Conservation (phyloP, 23 tunicate species). For the Phallusia fumigata region DNA sequence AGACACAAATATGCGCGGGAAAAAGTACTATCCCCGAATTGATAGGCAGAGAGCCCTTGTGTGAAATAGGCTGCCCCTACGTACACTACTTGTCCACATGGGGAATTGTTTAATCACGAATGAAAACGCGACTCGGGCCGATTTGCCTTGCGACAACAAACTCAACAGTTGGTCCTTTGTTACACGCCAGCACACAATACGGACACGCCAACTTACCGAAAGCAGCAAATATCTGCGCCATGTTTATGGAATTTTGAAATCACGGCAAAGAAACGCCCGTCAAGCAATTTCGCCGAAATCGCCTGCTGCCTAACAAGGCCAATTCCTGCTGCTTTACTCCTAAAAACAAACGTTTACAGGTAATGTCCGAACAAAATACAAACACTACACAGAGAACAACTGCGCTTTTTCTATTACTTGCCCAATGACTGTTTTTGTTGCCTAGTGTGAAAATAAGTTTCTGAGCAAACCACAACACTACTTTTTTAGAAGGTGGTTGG, state of each 20-base stretch:
- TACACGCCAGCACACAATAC: neutral
- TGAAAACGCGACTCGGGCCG: neutral
- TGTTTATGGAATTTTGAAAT: neutral
- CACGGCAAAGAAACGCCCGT: neutral
- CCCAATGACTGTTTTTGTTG: neutral
- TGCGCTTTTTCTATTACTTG: neutral
- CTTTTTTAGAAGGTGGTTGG: neutral
- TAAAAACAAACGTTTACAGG: neutral
- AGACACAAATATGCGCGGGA: too few species aligned
- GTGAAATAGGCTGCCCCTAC: too few species aligned
- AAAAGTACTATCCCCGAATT: too few species aligned
- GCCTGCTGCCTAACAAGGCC: neutral
- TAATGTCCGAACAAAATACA: neutral
- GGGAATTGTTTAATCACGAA: too few species aligned
- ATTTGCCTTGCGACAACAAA: constrained; percentile 7
- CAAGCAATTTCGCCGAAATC: neutral
- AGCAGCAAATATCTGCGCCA: constrained; percentile 35
- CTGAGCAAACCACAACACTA: neutral
- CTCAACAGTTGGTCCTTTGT: neutral
- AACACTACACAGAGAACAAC: neutral
- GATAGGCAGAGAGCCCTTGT: too few species aligned
- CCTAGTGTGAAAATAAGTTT: neutral
- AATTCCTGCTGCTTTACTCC: neutral
- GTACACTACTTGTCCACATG: too few species aligned
- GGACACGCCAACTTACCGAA: constrained; percentile 23